phyloP scores from a whole-genome alignment of 2,797 vertebrate species.

The Cephalopachus bancanus region DNA sequence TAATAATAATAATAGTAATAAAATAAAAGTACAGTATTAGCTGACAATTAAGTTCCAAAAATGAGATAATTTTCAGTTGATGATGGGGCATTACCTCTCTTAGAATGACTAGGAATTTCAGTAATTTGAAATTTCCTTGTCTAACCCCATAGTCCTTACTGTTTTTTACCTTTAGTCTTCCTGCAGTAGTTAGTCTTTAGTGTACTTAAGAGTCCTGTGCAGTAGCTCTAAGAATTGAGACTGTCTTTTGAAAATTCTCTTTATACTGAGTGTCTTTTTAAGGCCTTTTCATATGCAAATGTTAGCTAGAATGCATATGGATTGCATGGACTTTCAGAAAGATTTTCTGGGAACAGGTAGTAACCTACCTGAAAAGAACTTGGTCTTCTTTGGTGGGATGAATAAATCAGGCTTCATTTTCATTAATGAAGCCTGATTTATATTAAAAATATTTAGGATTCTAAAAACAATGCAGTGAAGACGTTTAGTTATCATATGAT shows the following conservation, averaged over 20 bases:
- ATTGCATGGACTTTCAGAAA: not conserved
- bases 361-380: not conserved
- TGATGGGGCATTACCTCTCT: not conserved
- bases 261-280: not conserved
- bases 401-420: not conserved
- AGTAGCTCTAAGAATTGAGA: not conserved
- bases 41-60: not conserved
- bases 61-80: not conserved
- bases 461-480: not conserved
- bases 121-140: not conserved
- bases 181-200: not conserved
- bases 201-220: not conserved
- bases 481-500: no score
- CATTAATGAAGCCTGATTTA: not conserved
- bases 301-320: not conserved
- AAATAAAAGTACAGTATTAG: not conserved
- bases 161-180: not conserved
- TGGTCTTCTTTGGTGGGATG: not conserved
- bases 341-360: not conserved
- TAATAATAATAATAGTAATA: no score
- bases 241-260: not conserved
- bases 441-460: slow-evolving; percentile 32
- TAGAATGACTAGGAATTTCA: slow-evolving; percentile 1
- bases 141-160: not conserved
- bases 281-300: not conserved